Percentiles rank a stretch among this genome's conserved stretches.
Conservation (phyloP, 2,888 invertebrate genomes). For the Lypha dubia region DNA sequence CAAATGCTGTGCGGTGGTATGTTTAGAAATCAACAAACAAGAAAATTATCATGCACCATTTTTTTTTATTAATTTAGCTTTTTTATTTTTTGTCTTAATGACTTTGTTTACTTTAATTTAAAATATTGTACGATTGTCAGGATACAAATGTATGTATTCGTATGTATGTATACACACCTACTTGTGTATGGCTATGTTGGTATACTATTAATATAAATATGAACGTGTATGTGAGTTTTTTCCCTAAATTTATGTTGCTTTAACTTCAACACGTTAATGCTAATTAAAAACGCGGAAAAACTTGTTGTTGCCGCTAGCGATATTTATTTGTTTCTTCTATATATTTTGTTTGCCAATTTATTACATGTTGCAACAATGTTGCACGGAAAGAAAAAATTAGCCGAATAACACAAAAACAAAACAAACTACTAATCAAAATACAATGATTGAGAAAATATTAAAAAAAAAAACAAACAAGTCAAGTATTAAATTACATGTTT, state of each 20-base stretch:
- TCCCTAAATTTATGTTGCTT: conserved; percentile 28
- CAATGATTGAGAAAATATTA: conserved; percentile 44
- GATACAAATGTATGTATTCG: neutral
- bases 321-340: neutral
- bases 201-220: neutral
- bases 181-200: no score
- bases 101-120: conserved; percentile 14
- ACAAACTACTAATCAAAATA: conserved; percentile 25
- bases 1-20: neutral
- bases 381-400: conserved; percentile 19
- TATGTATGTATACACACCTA: neutral
- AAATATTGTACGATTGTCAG: neutral
- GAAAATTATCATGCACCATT: neutral
- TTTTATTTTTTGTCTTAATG: neutral
- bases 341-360: conserved; percentile 1
- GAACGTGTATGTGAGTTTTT: no score
- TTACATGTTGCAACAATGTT: conserved; percentile 61
- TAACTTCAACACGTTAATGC: conserved; percentile 54
- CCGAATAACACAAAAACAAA: neutral
- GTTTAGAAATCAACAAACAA: conserved; percentile 9
- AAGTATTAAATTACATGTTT: conserved; percentile 43
- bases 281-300: conserved; percentile 66
- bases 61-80: neutral
- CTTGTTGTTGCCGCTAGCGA: conserved; percentile 14
- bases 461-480: conserved; percentile 14